Base-by-base conservation (phyloP, 2,797 vertebrate species). In the Pipistrellus pipistrellus region DNA sequence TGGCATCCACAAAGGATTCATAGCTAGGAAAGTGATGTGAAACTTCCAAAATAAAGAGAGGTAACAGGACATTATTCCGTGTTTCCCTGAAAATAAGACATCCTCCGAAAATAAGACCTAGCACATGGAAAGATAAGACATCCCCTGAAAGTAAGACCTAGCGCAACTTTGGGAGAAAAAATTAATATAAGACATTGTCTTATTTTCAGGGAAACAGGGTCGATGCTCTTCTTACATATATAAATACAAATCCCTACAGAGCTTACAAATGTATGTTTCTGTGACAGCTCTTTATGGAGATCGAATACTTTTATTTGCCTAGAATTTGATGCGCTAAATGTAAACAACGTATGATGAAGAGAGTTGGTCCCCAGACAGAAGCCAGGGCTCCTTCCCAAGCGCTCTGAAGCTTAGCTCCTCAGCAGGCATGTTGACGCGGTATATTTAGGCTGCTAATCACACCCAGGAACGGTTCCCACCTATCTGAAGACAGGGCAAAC, bases 401-500 rank as follows among this genome's bases (percentile, higher is more conserved):
- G 51, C 88, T 44, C 13, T 25, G 95, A 90, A 94, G 95, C 87
- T 38, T 77, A 73, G 88, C 76, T 96, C 62, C 66, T 90, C 77
- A 30, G 92, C 95, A 93, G 81, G 81, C 93, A 9, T 80, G 90
- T 76, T 30, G 87, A 80, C 5, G 35, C 4, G 68, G 94, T 96
- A 94, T 95, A 97, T 96, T 96, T 94, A 96, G 95, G 88, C 92
- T 96, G 93, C 73, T 96, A 86, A 94, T 96, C 94, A 94, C 94
- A 96, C 95, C 92, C 87, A 94, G 92, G 71, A 93, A 87, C 11
- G 66, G 66, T 85, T 93, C 95, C 93, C 91, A 96, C 96, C 87
- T 96, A 93, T 92, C 96, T 75, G 82, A 88, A 95, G 95, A 94
- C 90, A 91, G 95, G 95, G 95, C 94, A 96, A 97, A 97, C 94